Evolutionary conservation across 2,888 invertebrate genomes (phyloP).

Genomic region (Orchestes rusci): DNA sequence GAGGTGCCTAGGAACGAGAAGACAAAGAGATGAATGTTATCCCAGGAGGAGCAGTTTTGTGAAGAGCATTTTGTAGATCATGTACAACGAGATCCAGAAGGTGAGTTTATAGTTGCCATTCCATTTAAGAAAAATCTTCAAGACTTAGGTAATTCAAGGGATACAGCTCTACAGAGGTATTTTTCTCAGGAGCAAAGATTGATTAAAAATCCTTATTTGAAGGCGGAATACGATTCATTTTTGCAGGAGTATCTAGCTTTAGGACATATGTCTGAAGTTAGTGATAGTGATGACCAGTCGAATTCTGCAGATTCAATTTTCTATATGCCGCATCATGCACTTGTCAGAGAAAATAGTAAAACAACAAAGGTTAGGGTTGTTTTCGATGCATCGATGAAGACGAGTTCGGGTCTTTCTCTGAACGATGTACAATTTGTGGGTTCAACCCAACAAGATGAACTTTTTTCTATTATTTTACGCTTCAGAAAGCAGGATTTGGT

Average conservation of each 20-base stretch:
- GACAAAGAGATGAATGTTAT: not conserved
- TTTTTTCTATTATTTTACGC: slow-evolving; percentile 11
- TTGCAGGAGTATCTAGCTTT: not conserved
- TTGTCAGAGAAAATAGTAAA: not conserved
- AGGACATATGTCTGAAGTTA: slow-evolving; percentile 7
- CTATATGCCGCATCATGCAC: slow-evolving; percentile 9
- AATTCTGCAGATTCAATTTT: not conserved
- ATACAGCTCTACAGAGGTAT: slow-evolving; percentile 3
- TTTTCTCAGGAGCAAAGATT: not conserved
- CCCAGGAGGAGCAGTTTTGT: not conserved
- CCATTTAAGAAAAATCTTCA: not conserved
- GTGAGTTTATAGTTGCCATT: not conserved
- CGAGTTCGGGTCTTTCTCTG: slow-evolving; percentile 19
- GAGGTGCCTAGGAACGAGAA: not conserved
- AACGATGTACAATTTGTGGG: slow-evolving; percentile 26
- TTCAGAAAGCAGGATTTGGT: slow-evolving; percentile 8
- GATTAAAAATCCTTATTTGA: not conserved
- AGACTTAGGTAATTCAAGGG: not conserved
- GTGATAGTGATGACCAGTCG: not conserved
- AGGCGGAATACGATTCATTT: not conserved
- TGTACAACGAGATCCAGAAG: not conserved
- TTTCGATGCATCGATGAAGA: slow-evolving; percentile 12
- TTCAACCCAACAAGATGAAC: slow-evolving; percentile 14
- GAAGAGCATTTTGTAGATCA: not conserved
- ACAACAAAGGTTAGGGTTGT: slow-evolving; percentile 16